phyloP scores from a whole-genome alignment of 2,113 vertebrate species.

The Telmatochromis brachygnathus region DNA sequence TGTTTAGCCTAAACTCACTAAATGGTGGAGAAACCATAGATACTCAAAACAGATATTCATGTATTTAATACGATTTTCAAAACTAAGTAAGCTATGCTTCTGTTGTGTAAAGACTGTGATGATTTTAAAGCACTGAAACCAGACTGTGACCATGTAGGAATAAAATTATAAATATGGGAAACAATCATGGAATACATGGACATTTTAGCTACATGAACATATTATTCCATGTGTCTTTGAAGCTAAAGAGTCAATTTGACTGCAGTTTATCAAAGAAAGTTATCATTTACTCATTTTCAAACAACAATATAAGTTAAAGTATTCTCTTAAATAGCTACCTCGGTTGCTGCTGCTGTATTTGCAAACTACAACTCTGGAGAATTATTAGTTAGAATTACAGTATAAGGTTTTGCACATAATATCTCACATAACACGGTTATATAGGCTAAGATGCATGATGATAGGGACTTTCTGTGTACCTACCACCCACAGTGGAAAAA shows the following conservation, averaged over 20 bases:
- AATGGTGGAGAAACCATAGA: not conserved
- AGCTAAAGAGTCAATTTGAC: not conserved
- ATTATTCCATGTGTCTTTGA: not conserved
- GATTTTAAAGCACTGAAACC: not conserved
- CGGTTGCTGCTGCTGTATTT: not conserved
- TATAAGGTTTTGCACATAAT: not conserved
- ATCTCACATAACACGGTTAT: not conserved
- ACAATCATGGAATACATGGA: not conserved
- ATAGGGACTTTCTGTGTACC: not conserved
- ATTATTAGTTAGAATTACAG: not conserved
- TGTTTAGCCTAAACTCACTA: not conserved
- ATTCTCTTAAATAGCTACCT: not conserved
- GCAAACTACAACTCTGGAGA: not conserved
- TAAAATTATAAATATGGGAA: not conserved
- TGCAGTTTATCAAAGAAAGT: not conserved
- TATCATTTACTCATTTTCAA: not conserved
- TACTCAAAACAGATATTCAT: rapidly evolving
- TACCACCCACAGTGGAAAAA: not conserved
- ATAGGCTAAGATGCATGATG: rapidly evolving
- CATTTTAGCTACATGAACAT: not conserved
- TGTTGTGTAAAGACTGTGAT: not conserved
- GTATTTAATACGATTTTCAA: not conserved
- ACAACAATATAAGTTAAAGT: rapidly evolving
- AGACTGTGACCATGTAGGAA: rapidly evolving
- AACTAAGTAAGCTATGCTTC: not conserved